Percentiles rank a stretch among this genome's conserved stretches.
These are phyloP conservation scores for Lagodon rhomboides DNA, from an alignment of 2,797 vertebrate species.

Conservation along the genomic window DNA sequence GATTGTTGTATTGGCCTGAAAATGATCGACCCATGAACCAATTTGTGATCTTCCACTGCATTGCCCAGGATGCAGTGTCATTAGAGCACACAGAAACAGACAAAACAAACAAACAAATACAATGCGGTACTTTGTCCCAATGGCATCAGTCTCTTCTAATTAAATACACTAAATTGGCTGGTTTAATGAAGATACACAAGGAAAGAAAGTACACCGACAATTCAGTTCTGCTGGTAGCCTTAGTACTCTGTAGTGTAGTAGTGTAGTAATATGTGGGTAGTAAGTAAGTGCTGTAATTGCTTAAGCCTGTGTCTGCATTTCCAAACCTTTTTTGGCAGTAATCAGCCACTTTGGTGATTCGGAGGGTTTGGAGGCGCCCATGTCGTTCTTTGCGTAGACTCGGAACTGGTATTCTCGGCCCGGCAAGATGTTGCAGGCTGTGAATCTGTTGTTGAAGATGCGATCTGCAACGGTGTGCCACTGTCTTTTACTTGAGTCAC, in stretches of 20 bases:
- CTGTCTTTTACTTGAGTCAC: slow-evolving; percentile 85
- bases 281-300: not conserved
- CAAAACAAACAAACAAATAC: not conserved
- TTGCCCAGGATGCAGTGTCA: not conserved
- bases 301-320: not conserved
- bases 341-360: slow-evolving; percentile 91
- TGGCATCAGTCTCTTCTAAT: not conserved
- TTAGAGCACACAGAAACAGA: not conserved
- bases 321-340: slow-evolving; percentile 85
- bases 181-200: not conserved
- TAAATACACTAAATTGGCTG: not conserved
- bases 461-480: slow-evolving; percentile 88
- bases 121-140: not conserved
- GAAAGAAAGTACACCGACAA: not conserved
- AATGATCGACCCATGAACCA: not conserved
- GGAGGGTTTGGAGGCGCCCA: slow-evolving; percentile 88
- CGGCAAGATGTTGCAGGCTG: slow-evolving; percentile 88
- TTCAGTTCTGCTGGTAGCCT: not conserved
- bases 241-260: not conserved
- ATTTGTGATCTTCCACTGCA: not conserved
- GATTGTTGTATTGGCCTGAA: not conserved
- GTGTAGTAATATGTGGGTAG: too few species aligned
- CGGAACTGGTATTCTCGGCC: slow-evolving; percentile 93
- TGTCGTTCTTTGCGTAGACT: slow-evolving; percentile 91
- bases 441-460: slow-evolving; percentile 94